These are phyloP conservation scores for Danio kyathit DNA, from an alignment of 2,797 vertebrate species.

Conservation along the genomic window DNA sequence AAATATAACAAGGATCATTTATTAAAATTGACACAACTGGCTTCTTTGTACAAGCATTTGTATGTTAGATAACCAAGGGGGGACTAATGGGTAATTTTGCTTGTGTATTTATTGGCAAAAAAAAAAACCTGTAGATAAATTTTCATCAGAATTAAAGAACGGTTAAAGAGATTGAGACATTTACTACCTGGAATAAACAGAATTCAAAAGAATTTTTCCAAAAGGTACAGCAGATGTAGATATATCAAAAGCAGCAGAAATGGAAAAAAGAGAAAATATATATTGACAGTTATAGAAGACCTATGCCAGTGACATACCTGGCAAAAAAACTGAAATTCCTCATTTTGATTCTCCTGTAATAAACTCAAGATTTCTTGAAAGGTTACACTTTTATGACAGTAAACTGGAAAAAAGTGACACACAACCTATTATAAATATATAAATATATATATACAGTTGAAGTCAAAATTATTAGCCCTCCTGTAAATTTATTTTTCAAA, in stretches of 20 bases:
- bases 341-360: background rate
- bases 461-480: too few relatives aligned
- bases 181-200: background rate
- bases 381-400: background rate
- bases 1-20: background rate
- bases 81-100: too few relatives aligned
- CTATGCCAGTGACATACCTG: background rate
- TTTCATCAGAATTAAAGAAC: background rate
- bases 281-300: background rate
- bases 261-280: background rate
- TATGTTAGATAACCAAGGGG: background rate
- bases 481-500: too few relatives aligned
- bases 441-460: too few relatives aligned
- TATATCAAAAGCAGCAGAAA: constrained; percentile 1
- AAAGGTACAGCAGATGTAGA: background rate
- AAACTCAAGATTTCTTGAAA: background rate
- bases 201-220: background rate
- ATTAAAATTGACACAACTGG: background rate
- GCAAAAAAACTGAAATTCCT: background rate
- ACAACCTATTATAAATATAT: too few relatives aligned
- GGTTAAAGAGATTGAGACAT: background rate
- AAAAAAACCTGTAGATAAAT: background rate
- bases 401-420: too few relatives aligned
- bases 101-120: background rate
- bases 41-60: background rate